These are phyloP conservation scores for Ormyrus rosae DNA, from an alignment of 2,888 invertebrate species.

Conservation along the genomic window DNA sequence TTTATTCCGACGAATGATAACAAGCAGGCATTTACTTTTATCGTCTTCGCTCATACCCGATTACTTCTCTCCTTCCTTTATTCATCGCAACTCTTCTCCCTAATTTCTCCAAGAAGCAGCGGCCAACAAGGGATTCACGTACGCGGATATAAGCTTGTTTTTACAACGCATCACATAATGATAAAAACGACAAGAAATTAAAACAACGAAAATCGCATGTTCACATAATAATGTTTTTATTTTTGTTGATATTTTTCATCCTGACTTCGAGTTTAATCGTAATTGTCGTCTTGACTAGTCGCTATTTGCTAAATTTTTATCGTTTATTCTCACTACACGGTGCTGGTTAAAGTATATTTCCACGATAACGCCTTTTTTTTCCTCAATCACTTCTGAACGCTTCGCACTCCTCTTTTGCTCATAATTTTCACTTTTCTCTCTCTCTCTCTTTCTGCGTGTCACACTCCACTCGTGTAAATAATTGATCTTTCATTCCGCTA, in stretches of 20 bases:
- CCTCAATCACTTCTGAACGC: conserved; percentile 47
- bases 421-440: neutral
- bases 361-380: conserved; percentile 60
- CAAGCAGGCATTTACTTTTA: conserved; percentile 31
- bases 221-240: conserved; percentile 29
- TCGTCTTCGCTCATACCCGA: conserved; percentile 24
- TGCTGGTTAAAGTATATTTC: conserved; percentile 70
- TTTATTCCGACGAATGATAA: conserved; percentile 39
- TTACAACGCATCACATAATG: conserved; percentile 1
- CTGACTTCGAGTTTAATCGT: conserved; percentile 62
- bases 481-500: conserved; percentile 66
- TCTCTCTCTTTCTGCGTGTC: neutral
- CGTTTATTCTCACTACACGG: conserved; percentile 73
- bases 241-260: conserved; percentile 43
- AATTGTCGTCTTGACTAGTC: conserved; percentile 66
- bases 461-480: conserved; percentile 65
- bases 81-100: neutral
- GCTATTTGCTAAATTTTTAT: conserved; percentile 64
- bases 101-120: neutral
- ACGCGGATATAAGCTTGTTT: neutral
- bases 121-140: conserved; percentile 26
- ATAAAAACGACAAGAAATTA: conserved; percentile 26
- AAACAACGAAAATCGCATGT: conserved; percentile 27
- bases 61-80: neutral
- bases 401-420: conserved; percentile 19